phyloP scores from a whole-genome alignment of 2,797 vertebrate species.

The Ctenochaetus hawaiiensis region DNA sequence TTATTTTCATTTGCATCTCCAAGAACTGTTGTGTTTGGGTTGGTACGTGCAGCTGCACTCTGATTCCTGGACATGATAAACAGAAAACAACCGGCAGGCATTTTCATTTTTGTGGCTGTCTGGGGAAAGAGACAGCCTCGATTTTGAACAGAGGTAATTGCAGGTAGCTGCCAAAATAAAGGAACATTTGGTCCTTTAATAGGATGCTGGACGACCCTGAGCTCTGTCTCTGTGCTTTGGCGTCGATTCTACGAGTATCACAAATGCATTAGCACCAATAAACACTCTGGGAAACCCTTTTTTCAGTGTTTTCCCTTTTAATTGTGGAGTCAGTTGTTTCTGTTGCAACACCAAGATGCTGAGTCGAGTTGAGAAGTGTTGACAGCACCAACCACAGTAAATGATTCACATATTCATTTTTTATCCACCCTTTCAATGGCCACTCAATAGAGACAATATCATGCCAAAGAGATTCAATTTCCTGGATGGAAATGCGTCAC shows the following conservation, averaged over 20 bases:
- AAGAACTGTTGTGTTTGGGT: conserved; percentile 44
- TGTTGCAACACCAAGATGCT: conserved; percentile 1
- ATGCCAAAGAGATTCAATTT: conserved; percentile 18
- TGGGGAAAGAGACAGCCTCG: conserved; percentile 12
- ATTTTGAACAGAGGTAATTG: conserved; percentile 8
- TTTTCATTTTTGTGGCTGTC: conserved; percentile 61
- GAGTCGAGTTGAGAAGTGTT: conserved; percentile 4
- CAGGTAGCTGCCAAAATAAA: conserved; percentile 47
- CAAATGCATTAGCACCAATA: background rate
- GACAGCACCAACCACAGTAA: background rate
- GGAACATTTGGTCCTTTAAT: conserved; percentile 14
- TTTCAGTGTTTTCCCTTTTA: conserved; percentile 11
- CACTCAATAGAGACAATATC: background rate
- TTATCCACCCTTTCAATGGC: conserved; percentile 20
- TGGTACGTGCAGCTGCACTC: conserved; percentile 34
- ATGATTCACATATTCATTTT: conserved; percentile 24
- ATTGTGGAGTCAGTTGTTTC: conserved; percentile 9
- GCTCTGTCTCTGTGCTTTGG: conserved; percentile 4
- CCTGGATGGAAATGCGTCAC: conserved; percentile 12
- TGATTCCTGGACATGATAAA: conserved; percentile 35
- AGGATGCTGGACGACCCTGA: background rate
- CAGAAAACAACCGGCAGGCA: conserved; percentile 35
- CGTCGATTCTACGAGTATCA: background rate
- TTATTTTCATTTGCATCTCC: conserved; percentile 36
- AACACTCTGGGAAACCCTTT: background rate